Percentiles rank a stretch among this genome's conserved stretches.
Evolutionary conservation across 2,888 invertebrate species (phyloP).

Genomic region (Dioctria rufipes): DNA sequence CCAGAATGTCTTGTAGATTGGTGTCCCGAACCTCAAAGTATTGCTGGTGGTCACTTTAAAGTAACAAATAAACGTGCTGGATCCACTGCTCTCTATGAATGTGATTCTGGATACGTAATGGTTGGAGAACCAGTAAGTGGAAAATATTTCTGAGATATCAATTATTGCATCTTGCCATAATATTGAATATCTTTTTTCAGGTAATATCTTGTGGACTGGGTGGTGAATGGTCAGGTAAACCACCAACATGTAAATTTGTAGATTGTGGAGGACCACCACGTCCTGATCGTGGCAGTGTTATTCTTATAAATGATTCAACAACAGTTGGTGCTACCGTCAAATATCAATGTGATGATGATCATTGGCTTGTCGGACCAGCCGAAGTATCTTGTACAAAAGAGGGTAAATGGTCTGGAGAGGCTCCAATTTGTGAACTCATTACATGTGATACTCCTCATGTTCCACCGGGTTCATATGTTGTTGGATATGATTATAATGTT

Average conservation of each 20-base stretch:
- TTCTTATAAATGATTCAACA: constrained; percentile 83
- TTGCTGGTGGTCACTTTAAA: constrained; percentile 82
- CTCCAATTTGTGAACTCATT: constrained; percentile 90
- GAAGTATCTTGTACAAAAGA: constrained; percentile 84
- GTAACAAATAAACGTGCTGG: constrained; percentile 84
- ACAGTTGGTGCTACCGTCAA: constrained; percentile 85
- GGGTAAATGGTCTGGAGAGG: constrained; percentile 89
- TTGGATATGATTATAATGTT: constrained; percentile 91
- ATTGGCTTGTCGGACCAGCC: constrained; percentile 84
- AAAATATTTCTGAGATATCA: not conserved
- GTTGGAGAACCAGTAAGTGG: constrained; percentile 83
- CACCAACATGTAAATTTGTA: constrained; percentile 88
- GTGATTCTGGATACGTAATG: constrained; percentile 87
- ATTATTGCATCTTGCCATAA: not conserved
- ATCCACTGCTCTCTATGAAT: constrained; percentile 85
- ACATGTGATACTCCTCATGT: constrained; percentile 90
- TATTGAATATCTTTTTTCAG: constrained; percentile 70
- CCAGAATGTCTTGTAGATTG: constrained; percentile 89
- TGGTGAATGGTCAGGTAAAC: constrained; percentile 86
- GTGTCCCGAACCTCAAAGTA: constrained; percentile 88
- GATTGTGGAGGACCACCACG: constrained; percentile 88
- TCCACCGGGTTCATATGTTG: constrained; percentile 87
- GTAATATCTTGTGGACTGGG: constrained; percentile 87
- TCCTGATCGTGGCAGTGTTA: constrained; percentile 82
- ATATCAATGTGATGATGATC: constrained; percentile 86